Conservation (phyloP, 1,140 invertebrate species). For the Drosophila sturtevanti region DNA sequence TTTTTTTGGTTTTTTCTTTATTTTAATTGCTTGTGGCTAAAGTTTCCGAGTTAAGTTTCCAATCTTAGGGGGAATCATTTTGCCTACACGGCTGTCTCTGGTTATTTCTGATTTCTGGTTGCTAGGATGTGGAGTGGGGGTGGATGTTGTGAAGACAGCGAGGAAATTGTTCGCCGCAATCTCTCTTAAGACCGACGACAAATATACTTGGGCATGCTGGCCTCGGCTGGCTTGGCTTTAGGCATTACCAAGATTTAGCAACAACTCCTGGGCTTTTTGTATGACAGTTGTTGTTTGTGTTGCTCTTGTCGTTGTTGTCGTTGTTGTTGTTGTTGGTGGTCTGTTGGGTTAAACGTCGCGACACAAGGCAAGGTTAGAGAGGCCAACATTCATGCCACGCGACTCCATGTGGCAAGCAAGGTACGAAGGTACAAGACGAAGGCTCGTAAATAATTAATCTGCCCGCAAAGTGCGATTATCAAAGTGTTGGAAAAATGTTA, state of each 20-base stretch:
- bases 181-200: constrained; percentile 80
- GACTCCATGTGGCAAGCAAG: neutral
- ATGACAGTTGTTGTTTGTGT: constrained; percentile 29
- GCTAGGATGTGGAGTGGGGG: constrained; percentile 1
- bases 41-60: neutral
- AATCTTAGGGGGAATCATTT: neutral
- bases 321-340: constrained; percentile 32
- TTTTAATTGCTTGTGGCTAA: constrained; percentile 3
- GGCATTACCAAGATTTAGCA: constrained; percentile 78
- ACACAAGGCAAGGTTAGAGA: constrained; percentile 54
- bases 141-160: constrained; percentile 19
- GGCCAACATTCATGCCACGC: neutral
- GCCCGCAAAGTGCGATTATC: constrained; percentile 80
- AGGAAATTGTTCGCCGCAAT: constrained; percentile 76
- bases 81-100: neutral
- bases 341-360: constrained; percentile 69
- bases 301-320: constrained; percentile 17
- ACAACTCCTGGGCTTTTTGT: constrained; percentile 64
- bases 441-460: constrained; percentile 81
- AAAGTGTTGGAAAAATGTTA: constrained; percentile 82
- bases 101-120: constrained; percentile 7
- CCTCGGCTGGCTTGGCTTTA: constrained; percentile 51
- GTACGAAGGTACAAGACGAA: constrained; percentile 38
- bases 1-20: neutral
- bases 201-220: constrained; percentile 69